Conservation (phyloP, 2,888 invertebrate genomes). For the Pollenia labialis region DNA sequence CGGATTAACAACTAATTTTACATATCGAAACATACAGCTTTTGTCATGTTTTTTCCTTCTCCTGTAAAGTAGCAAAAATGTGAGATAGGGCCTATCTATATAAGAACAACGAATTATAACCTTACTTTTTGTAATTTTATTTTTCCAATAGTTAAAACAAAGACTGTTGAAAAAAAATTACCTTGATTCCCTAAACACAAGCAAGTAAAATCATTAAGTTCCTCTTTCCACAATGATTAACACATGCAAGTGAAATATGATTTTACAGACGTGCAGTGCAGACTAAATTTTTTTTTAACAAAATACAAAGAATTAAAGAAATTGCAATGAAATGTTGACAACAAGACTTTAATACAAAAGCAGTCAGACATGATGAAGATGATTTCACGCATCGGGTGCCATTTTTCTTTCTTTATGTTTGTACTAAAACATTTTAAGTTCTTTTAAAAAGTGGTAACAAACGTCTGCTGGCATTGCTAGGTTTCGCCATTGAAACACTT, state of each 20-base stretch:
- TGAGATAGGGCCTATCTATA: too few species aligned
- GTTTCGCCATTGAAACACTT: neutral
- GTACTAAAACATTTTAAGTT: slow-evolving; percentile 4
- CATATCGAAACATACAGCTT: too few species aligned
- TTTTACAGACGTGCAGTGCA: neutral
- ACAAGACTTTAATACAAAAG: slow-evolving; percentile 42
- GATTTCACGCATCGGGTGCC: slow-evolving; percentile 53
- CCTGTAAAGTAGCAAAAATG: too few species aligned
- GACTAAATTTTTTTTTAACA: slow-evolving; percentile 4
- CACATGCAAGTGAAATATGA: slow-evolving; percentile 4
- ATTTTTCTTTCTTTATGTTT: slow-evolving; percentile 4
- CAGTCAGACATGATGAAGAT: slow-evolving; percentile 57
- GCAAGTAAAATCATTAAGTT: slow-evolving; percentile 44
- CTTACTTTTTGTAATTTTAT: too few species aligned
- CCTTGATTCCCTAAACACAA: slow-evolving; percentile 56
- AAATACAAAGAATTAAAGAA: slow-evolving; percentile 6
- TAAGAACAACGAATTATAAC: too few species aligned
- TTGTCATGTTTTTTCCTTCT: too few species aligned
- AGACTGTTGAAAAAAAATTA: slow-evolving; percentile 17
- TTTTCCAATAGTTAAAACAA: neutral
- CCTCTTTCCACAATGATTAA: neutral
- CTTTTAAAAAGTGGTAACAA: slow-evolving; percentile 36
- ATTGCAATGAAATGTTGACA: slow-evolving; percentile 45
- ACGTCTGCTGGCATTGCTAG: slow-evolving; percentile 26
- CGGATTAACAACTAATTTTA: too few species aligned